phyloP scores from a whole-genome alignment of 2,888 invertebrate species.

The Atrina japonica region DNA sequence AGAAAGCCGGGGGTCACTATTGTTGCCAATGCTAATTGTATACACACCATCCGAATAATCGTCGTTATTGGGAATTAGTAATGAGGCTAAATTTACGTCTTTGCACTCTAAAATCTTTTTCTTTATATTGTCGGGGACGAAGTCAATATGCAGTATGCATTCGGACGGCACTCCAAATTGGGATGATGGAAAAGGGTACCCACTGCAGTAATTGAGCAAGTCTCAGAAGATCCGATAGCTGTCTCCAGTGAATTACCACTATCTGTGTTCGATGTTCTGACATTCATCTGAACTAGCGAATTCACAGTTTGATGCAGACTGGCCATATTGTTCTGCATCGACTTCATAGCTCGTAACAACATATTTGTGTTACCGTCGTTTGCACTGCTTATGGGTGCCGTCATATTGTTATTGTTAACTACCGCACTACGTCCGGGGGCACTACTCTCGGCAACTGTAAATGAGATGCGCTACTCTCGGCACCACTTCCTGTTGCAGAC shows the following conservation, averaged over 20 bases:
- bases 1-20: slow-evolving; percentile 2
- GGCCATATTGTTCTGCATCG: slow-evolving; percentile 18
- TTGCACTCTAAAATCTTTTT: slow-evolving; percentile 31
- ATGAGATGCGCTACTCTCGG: no score
- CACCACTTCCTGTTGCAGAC: no score
- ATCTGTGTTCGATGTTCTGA: not conserved
- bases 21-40: no score
- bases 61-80: slow-evolving; percentile 18
- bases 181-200: slow-evolving; percentile 24
- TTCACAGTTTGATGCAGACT: slow-evolving; percentile 20
- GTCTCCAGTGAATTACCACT: not conserved
- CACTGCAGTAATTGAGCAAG: slow-evolving; percentile 1
- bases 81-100: slow-evolving; percentile 19
- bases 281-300: not conserved
- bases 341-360: slow-evolving; percentile 6
- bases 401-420: slow-evolving; percentile 1
- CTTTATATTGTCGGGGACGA: slow-evolving; percentile 14
- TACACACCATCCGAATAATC: not conserved
- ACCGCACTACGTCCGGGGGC: no score
- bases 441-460: no score
- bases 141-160: slow-evolving; percentile 25
- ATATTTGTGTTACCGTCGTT: not conserved
- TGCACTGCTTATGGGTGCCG: slow-evolving; percentile 1
- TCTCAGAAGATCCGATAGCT: not conserved
- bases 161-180: slow-evolving; percentile 30